Evolutionary conservation across 2,888 invertebrate genomes (phyloP).

Genomic region (Amphiduros pacificus): DNA sequence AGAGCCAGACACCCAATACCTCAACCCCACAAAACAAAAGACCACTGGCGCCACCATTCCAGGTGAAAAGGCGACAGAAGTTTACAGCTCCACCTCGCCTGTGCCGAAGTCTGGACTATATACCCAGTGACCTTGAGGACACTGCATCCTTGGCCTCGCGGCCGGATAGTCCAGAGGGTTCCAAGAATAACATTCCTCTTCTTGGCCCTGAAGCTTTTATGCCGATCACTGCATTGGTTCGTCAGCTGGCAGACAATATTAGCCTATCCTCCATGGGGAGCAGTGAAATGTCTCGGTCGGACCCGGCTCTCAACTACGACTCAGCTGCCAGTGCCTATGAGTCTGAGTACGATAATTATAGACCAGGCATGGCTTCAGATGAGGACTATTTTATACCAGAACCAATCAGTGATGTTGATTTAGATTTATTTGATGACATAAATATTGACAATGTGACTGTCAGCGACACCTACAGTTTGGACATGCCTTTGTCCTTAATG

Average conservation of each 20-base stretch:
- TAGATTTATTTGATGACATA: conserved; percentile 56
- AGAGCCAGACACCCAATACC: background rate
- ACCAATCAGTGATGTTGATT: conserved; percentile 57
- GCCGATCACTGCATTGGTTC: conserved; percentile 12
- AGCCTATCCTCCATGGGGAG: conserved; percentile 54
- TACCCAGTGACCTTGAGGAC: conserved; percentile 54
- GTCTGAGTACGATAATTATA: conserved; percentile 71
- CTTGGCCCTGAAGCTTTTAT: conserved; percentile 6
- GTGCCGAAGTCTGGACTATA: conserved; percentile 55
- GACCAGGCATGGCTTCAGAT: conserved; percentile 62
- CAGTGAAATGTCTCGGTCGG: conserved; percentile 57
- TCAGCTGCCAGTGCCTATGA: conserved; percentile 70
- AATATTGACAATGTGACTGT: conserved; percentile 55
- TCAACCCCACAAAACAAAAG: too few relatives aligned
- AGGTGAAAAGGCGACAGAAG: conserved; percentile 47
- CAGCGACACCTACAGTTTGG: conserved; percentile 53
- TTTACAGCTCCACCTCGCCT: conserved; percentile 46
- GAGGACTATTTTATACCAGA: conserved; percentile 59
- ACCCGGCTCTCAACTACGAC: conserved; percentile 53
- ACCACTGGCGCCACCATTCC: conserved; percentile 34
- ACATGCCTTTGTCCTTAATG: conserved; percentile 37
- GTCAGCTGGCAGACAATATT: conserved; percentile 41
- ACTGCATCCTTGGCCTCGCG: conserved; percentile 23
- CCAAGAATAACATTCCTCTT: background rate
- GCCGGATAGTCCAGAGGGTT: conserved; percentile 5